Base-by-base conservation (phyloP, 2,888 invertebrate species). In the Mythimna vitellina region DNA sequence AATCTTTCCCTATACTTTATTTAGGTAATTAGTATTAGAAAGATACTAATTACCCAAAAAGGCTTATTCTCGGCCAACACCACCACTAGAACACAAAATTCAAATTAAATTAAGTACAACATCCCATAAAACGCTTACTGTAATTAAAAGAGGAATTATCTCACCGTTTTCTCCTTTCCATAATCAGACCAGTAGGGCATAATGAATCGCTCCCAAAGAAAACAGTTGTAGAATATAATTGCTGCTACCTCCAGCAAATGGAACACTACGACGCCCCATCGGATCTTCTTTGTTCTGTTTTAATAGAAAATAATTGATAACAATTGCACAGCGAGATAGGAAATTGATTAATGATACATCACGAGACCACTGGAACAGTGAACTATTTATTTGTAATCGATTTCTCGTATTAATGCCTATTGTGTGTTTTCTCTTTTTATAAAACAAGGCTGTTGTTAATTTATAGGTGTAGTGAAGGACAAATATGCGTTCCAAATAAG, bases 171-270 rank as follows among this genome's bases (percentile, higher is more conserved):
- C 90, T 91, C 93, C 86, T 96, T 96, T 1, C 98, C 97, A 82
- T 97, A 97, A 82, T 97, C 96, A 20, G 96, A 95, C 94, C 97
- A 98, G 71, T 96, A 96, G 0, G 98, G 98, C 62, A 97, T 89
- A 63, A 99, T 97, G 92, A 98, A 98, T 56, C 98, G 96, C 87
- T 98, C 98, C 92, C 98, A 97, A 51, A 99, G 96, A 87, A 98
- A 98, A 89, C 98, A 98, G 78, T 97, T 97, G 91, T 98, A 98
- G 87, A 99, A 97, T 65, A 99, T 97, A 60, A 98, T 97, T n/a
- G 97, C 97, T 0, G 98, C 90, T 0, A 99, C 97, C 95, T 99
- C 99, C 29, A 97, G 78, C 38, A 98, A 96, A 88, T 98, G 97
- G 85, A 96, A 96, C 0, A 97, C 86, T 0, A 98, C 98, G 74